Evolutionary conservation across 1,140 invertebrate genomes (phyloP).

Genomic region (Cepaea nemoralis): DNA sequence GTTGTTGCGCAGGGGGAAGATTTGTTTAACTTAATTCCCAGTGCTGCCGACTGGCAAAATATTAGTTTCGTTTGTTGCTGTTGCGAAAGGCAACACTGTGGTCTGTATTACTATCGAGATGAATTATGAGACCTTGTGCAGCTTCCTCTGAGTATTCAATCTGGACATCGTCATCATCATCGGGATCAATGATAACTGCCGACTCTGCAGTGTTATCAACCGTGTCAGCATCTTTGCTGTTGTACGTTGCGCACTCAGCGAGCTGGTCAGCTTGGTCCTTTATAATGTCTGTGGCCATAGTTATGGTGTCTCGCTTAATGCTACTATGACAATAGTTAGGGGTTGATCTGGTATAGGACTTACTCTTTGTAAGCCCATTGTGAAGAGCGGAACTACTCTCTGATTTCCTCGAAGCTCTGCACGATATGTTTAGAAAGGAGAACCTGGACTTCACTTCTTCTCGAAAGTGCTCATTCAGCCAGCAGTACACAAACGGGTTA

Average conservation of each 20-base stretch:
- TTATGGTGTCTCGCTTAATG: slow-evolving; percentile 19
- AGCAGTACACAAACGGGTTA: slow-evolving; percentile 76
- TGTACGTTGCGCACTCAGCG: not conserved
- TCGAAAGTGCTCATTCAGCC: slow-evolving; percentile 72
- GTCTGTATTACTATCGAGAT: not conserved
- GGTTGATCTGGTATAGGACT: slow-evolving; percentile 14
- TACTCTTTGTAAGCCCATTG: not conserved
- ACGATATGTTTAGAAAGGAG: slow-evolving; percentile 46
- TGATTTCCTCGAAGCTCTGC: slow-evolving; percentile 21
- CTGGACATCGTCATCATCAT: slow-evolving; percentile 5
- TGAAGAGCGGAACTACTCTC: not conserved
- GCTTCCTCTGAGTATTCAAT: slow-evolving; percentile 34
- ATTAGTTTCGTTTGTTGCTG: slow-evolving; percentile 5
- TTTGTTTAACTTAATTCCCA: no score
- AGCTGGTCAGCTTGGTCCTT: not conserved
- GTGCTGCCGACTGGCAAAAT: not conserved
- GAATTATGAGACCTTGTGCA: slow-evolving; percentile 26
- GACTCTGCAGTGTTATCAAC: not conserved
- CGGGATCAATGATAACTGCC: not conserved
- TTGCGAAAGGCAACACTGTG: slow-evolving; percentile 1
- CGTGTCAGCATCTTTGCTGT: not conserved
- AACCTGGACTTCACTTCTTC: slow-evolving; percentile 62
- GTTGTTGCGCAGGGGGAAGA: no score
- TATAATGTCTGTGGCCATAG: slow-evolving; percentile 17
- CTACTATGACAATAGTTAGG: not conserved